phyloP scores from a whole-genome alignment of 1,140 invertebrate genomes.

The Sweltsa coloradensis region DNA sequence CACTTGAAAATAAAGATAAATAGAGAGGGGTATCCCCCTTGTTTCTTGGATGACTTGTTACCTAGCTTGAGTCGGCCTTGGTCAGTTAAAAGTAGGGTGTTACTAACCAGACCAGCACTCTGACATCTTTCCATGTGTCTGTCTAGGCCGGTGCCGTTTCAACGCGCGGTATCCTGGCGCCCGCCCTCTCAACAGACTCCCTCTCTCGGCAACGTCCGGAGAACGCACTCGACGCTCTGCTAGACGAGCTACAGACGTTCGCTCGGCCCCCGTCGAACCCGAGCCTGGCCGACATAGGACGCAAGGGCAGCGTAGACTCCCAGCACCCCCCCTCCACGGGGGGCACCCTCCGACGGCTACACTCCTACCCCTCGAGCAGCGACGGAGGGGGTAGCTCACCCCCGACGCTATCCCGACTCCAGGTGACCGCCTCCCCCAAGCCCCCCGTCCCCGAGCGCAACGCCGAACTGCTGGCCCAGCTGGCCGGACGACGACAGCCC shows the following conservation, averaged over 20 bases:
- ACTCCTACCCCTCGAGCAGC: conserved; percentile 61
- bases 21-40: too few relatives aligned
- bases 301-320: conserved; percentile 42
- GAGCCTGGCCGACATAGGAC: conserved; percentile 34
- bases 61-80: too few relatives aligned
- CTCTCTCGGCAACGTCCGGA: conserved; percentile 57
- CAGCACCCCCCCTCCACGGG: conserved; percentile 17
- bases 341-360: conserved; percentile 47
- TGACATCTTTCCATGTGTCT: conserved; percentile 17
- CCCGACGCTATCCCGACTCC: conserved; percentile 27
- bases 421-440: conserved; percentile 34
- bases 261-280: conserved; percentile 44
- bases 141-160: conserved; percentile 42
- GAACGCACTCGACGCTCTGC: conserved; percentile 89
- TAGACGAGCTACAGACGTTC: conserved; percentile 85
- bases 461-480: conserved; percentile 48
- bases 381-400: conserved; percentile 48
- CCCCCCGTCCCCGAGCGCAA: conserved; percentile 68
- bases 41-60: too few relatives aligned
- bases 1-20: too few relatives aligned
- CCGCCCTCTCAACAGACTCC: conserved; percentile 39
- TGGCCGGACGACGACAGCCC: conserved; percentile 57
- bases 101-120: too few relatives aligned
- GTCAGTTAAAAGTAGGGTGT: too few relatives aligned
- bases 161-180: conserved; percentile 48